Base-by-base conservation (phyloP, 2,113 vertebrate genomes). In the Caloenas nicobarica region DNA sequence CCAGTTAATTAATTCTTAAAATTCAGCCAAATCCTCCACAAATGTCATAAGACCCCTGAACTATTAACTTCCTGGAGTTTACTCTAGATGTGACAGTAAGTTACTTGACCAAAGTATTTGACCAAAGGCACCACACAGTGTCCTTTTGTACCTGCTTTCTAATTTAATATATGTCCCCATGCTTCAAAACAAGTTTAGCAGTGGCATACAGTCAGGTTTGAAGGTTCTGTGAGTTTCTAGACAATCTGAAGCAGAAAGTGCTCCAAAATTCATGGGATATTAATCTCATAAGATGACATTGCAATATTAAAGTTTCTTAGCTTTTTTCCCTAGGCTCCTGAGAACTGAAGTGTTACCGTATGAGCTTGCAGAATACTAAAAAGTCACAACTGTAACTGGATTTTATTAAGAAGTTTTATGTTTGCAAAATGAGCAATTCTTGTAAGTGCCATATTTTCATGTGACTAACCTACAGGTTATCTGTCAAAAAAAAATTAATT, bases 401-500 rank as follows among this genome's bases (percentile, higher is more conserved):
- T 85, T 93, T 91, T 87, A 87, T 81, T 66, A 91, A 84, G 57
- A 50, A 61, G 33, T 51, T 86, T 89, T 65, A 58, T 72, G 44
- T 90, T 94, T 93, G 28, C 23, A 91, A 91, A 95, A 76, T 44
- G n/a, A 93, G 26, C 53, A 65, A 77, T 76, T 72, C 38, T 65
- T 72, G 15, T 69, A 77, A 70, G 33, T 65, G 31, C 5, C 50
- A 19, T 58, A 71, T 86, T 93, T 86, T 61, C 56, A 77, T 54
- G 34, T 70, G 34, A 77, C 36, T 86, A 86, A 81, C 31, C 13
- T 83, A 69, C 16, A 88, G 38, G 58, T 86, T 77, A 86, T 73
- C 54, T 54, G 58, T 83, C 8, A 36, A 87, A 91, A 93, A 69
- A 48, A 61, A 9, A 1, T 34, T 64, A 50, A 53, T 61, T 76